Evolutionary conservation across 2,113 vertebrate genomes (phyloP), one percentile per base, ranked within the genome.

Genomic region (Brachypodius melanocephalos): DNA sequence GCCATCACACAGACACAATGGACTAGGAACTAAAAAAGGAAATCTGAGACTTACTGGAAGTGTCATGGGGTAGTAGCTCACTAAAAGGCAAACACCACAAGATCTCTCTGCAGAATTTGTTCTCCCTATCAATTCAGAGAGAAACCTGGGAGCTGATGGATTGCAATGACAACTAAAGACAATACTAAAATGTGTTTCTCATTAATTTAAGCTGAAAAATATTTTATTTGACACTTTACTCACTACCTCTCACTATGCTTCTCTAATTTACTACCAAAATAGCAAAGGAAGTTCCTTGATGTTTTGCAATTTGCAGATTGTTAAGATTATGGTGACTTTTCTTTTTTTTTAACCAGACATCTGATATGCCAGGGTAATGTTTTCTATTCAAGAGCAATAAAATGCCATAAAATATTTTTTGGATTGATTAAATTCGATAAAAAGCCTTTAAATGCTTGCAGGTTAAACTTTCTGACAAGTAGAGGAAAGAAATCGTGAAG

Each of bases 21-120:
- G 9, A 66, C 9, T 62, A 32, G 24, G 6, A 0, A 0, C 29
- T 54, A 15, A 32, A 78, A 83, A 54, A 73, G 34, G 19, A 8
- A 77, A 8, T 17, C 25, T 66, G 43, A 51, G 38, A 17, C 4
- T 58, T 79, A n/a, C 17, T 69, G 7, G 15, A 84, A 84, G 8
- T 5, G 3, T 38, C 66, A 29, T 58, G 17, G 17, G 6, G 2
- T 51, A 58, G 17, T 18, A 34, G 36, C 8, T 8, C 21, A 63
- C 24, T 36, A 69, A 63, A n/a, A 57, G 11, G 26, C 32, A 74
- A 89, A 66, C 40, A 79, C 16, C 36, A 46, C 26, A 58, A 8
- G 66, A 14, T 45, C 3, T 45, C n/a, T 80, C 65, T 78, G 21
- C 19, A n/a, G 13, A 22, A 29, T 21, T 42, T 90, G 22, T 45